Conservation (phyloP, 2,888 invertebrate species). For the Nomada ruficornis region DNA sequence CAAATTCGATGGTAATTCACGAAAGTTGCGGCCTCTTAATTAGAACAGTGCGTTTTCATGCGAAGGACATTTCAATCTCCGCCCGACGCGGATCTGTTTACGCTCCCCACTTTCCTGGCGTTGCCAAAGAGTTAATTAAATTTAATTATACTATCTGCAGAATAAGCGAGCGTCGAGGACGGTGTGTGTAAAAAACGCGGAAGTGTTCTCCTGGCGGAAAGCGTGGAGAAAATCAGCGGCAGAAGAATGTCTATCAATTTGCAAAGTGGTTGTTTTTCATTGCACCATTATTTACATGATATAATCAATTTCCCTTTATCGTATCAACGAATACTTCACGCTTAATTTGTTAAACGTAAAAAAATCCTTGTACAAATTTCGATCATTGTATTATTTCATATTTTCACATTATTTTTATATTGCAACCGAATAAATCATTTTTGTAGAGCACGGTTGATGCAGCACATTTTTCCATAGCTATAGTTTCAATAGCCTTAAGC, state of each 20-base stretch:
- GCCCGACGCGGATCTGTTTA: constrained; percentile 33
- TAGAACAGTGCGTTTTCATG: constrained; percentile 39
- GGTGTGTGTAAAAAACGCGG: background rate
- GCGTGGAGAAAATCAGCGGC: background rate
- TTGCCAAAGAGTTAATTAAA: constrained; percentile 48
- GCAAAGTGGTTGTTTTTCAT: background rate
- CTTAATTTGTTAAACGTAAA: too few relatives aligned
- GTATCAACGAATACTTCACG: too few relatives aligned
- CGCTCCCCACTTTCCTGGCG: background rate
- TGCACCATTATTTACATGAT: background rate
- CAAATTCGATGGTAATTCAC: constrained; percentile 40
- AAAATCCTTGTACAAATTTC: too few relatives aligned
- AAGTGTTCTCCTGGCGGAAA: background rate
- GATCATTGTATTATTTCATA: too few relatives aligned
- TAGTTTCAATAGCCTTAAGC: too few relatives aligned
- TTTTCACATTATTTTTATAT: too few relatives aligned
- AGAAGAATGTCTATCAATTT: background rate
- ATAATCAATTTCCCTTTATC: too few relatives aligned
- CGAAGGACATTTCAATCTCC: constrained; percentile 41
- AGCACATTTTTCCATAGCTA: too few relatives aligned
- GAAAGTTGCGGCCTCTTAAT: constrained; percentile 46
- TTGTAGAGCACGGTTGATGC: too few relatives aligned
- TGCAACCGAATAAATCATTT: too few relatives aligned
- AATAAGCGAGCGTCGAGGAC: background rate
- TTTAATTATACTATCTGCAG: constrained; percentile 44